Base-by-base conservation (phyloP, 2,888 invertebrate genomes). In the Bombylius major region DNA sequence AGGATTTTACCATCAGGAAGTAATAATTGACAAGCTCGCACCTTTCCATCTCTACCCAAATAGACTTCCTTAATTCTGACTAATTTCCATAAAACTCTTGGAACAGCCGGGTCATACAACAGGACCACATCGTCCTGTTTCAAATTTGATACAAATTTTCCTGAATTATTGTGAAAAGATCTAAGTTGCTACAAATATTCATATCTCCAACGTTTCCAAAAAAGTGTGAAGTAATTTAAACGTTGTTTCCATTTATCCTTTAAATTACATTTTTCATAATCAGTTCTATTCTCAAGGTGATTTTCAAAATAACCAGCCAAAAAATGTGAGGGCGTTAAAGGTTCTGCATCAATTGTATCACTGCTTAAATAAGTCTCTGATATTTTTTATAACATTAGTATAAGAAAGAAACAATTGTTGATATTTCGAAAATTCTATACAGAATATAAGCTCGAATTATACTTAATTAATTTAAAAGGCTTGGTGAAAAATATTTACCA, bases 321-420 rank as follows among this genome's bases (percentile, higher is more conserved):
- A 42, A 51, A 42, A 11, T 7, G 34, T 5, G 13, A 14, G 4
- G 51, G 39, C 4, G 39, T 51, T 5, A 51, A 23, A 9, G 51
- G 51, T 5, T 36, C 51, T 13, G 45, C 23, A 36, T 58, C 53
- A 13, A 51, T 50, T 31, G 49, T 54, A 53, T 59, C 53, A 46
- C 53, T 49, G 39, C 47, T 47, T 6, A 56, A 42, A 33, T 56
- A 59, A 11, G 57, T 57, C 34, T n/a, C n/a, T n/a, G n/a, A n/a
- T n/a, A n/a, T n/a, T n/a, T n/a, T n/a, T n/a, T n/a, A n/a, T n/a
- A n/a, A n/a, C n/a, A n/a, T n/a, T n/a, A n/a, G n/a, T n/a, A n/a
- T n/a, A n/a, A n/a, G n/a, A n/a, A n/a, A n/a, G n/a, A n/a, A n/a
- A n/a, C n/a, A n/a, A n/a, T n/a, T n/a, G n/a, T n/a, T n/a, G n/a